Percentiles rank a stretch among this genome's conserved stretches.
phyloP scores from a whole-genome alignment of 2,113 vertebrate genomes.

The Mus pahari region DNA sequence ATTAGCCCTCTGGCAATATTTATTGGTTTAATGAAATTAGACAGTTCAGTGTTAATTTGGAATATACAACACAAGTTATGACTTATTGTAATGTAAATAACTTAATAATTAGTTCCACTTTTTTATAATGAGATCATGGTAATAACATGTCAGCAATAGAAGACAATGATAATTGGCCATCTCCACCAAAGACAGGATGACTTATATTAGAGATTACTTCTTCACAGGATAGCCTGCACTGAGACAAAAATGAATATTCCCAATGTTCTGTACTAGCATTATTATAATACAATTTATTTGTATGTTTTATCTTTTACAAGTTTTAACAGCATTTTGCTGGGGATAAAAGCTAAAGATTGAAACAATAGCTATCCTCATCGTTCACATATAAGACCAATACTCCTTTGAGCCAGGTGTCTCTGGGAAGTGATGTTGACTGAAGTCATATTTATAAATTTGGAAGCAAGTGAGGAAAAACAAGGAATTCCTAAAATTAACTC shows the following conservation, averaged over 20 bases:
- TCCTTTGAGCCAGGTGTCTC: neutral
- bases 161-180: constrained; percentile 48
- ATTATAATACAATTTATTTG: neutral
- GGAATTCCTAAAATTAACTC: neutral
- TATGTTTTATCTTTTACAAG: neutral
- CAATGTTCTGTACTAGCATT: neutral
- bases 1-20: neutral
- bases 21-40: constrained; percentile 61
- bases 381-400: neutral
- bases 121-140: constrained; percentile 53
- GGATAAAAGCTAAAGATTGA: neutral
- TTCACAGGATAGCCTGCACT: neutral
- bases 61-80: constrained; percentile 22
- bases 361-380: neutral
- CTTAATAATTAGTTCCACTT: constrained; percentile 47
- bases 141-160: constrained; percentile 42
- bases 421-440: neutral
- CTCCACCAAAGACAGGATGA: neutral
- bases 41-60: constrained; percentile 5
- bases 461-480: neutral
- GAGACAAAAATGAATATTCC: neutral
- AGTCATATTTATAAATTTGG: neutral
- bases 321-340: neutral
- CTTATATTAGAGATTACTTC: neutral
- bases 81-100: constrained; percentile 52